phyloP scores from a whole-genome alignment of 2,888 invertebrate species.

The Apodemia mormo region DNA sequence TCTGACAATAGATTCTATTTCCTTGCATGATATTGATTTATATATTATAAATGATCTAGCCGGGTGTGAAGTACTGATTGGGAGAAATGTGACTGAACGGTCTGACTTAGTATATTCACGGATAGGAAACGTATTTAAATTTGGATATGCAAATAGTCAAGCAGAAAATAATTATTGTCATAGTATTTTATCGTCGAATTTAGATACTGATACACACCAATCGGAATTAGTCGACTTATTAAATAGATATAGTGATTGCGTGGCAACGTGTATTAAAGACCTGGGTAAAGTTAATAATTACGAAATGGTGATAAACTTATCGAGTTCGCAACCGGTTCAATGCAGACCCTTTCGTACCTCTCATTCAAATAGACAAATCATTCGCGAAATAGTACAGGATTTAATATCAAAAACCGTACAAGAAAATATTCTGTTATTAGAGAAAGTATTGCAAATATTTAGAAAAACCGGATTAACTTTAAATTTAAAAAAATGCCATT shows the following conservation, averaged over 20 bases:
- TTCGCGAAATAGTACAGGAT: conserved; percentile 19
- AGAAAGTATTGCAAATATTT: conserved; percentile 32
- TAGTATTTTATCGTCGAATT: too few relatives aligned
- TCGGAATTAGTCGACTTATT: conserved; percentile 1
- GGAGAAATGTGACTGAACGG: too few relatives aligned
- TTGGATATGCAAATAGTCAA: too few relatives aligned
- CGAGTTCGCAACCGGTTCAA: not conserved
- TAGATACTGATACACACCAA: too few relatives aligned
- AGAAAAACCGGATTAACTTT: conserved; percentile 36
- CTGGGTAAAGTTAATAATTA: conserved; percentile 14
- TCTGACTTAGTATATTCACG: too few relatives aligned
- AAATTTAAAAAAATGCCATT: conserved; percentile 42
- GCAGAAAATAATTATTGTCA: too few relatives aligned
- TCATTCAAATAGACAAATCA: conserved; percentile 11
- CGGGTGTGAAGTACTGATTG: too few relatives aligned
- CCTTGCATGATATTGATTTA: too few relatives aligned
- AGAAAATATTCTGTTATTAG: conserved; percentile 4
- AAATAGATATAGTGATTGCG: conserved; percentile 10
- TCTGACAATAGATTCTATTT: too few relatives aligned
- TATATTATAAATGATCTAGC: too few relatives aligned
- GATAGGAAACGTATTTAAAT: too few relatives aligned
- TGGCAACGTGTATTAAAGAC: conserved; percentile 2
- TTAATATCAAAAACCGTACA: conserved; percentile 15
- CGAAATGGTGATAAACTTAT: conserved; percentile 8
- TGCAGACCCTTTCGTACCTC: conserved; percentile 9